These are phyloP conservation scores for Brachionus paranguensis DNA, from an alignment of 1,140 invertebrate species.

Conservation along the genomic window DNA sequence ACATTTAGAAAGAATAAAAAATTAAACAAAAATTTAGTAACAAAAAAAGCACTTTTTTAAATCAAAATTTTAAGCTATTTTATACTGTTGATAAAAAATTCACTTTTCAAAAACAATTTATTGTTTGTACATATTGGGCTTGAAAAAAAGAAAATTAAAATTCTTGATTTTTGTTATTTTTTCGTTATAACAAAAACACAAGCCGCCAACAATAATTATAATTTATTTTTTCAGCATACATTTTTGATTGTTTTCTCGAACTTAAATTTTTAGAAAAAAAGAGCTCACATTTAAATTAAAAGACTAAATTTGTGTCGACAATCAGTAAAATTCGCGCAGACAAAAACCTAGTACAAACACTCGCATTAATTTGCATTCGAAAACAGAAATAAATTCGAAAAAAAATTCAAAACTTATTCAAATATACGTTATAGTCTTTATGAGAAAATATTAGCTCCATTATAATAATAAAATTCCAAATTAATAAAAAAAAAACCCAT, in stretches of 20 bases:
- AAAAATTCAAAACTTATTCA: background rate
- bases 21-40: too few species aligned
- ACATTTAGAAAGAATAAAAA: too few species aligned
- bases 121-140: background rate
- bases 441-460: background rate
- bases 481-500: background rate
- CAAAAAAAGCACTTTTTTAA: too few species aligned
- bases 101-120: background rate
- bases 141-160: background rate
- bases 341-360: background rate
- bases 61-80: too few species aligned
- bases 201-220: too few species aligned
- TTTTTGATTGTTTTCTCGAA: too few species aligned
- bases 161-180: background rate
- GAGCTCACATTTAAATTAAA: background rate
- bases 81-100: background rate
- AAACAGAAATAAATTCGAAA: background rate
- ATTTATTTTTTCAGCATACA: too few species aligned
- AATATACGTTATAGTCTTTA: background rate
- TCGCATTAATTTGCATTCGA: background rate
- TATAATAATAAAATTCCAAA: background rate
- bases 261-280: too few species aligned
- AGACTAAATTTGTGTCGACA: background rate
- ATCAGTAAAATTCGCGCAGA: background rate
- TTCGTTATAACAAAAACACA: background rate